Evolutionary conservation across 2,797 vertebrate genomes (phyloP).

Genomic region (Leptatherina wallacei): DNA sequence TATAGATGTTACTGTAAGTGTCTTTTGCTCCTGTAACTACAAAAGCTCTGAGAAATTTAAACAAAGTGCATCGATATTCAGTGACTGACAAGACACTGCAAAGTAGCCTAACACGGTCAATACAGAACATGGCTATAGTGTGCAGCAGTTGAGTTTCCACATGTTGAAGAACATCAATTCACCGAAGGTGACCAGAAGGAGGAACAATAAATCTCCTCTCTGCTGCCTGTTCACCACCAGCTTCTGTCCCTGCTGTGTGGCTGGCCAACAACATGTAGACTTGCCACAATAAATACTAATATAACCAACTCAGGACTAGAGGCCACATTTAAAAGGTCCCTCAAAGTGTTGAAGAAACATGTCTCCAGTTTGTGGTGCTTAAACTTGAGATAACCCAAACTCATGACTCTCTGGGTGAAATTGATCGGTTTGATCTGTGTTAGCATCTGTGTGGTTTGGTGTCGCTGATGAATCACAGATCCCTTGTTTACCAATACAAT

Average conservation of each 20-base stretch:
- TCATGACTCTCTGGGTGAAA: constrained; percentile 28
- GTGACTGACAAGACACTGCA: constrained; percentile 68
- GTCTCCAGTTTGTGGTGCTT: constrained; percentile 32
- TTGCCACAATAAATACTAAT: constrained; percentile 41
- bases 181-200: constrained; percentile 28
- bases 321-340: constrained; percentile 45
- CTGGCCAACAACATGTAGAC: constrained; percentile 34
- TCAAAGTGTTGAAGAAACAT: constrained; percentile 6
- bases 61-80: constrained; percentile 81
- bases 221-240: constrained; percentile 6
- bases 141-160: constrained; percentile 51
- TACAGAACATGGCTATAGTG: constrained; percentile 58
- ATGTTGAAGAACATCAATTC: constrained; percentile 20
- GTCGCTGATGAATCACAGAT: constrained; percentile 55
- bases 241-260: constrained; percentile 19
- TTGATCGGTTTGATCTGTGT: constrained; percentile 50
- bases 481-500: constrained; percentile 53
- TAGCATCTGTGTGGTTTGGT: constrained; percentile 28
- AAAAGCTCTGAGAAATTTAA: constrained; percentile 70
- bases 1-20: constrained; percentile 52
- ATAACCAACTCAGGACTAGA: constrained; percentile 42
- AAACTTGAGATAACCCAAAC: constrained; percentile 31
- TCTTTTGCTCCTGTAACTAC: constrained; percentile 75
- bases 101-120: constrained; percentile 61
- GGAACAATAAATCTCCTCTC: constrained; percentile 10